Evolutionary conservation across 2,797 vertebrate species (phyloP).

Genomic region (Aplochiton taeniatus): DNA sequence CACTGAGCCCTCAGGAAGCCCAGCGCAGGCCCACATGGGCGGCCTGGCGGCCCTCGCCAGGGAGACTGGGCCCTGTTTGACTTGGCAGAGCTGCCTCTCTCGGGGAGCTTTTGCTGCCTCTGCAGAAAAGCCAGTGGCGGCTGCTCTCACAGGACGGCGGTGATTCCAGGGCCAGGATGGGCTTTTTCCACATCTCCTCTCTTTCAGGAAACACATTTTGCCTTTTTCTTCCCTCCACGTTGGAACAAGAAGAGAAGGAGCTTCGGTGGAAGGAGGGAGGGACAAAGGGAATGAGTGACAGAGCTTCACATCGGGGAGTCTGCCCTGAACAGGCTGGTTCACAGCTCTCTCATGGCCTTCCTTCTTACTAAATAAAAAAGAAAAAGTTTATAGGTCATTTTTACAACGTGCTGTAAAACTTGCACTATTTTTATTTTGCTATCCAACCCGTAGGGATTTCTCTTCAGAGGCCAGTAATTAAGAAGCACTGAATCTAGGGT

Average conservation of each 20-base stretch:
- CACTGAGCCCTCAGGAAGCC: slow-evolving; percentile 93
- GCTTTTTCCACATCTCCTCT: slow-evolving; percentile 93
- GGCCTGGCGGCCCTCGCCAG: slow-evolving; percentile 54
- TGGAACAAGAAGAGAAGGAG: slow-evolving; percentile 55
- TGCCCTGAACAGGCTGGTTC: slow-evolving; percentile 33
- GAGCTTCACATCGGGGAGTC: no score
- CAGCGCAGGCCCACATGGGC: slow-evolving; percentile 84
- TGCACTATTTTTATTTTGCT: slow-evolving; percentile 73
- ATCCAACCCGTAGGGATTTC: slow-evolving; percentile 59
- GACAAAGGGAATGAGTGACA: slow-evolving; percentile 44
- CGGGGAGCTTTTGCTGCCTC: slow-evolving; percentile 92
- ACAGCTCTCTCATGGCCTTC: slow-evolving; percentile 30
- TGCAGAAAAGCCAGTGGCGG: slow-evolving; percentile 89
- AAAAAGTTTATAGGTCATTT: slow-evolving; percentile 64
- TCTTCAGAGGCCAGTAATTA: slow-evolving; percentile 74
- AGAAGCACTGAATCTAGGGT: slow-evolving; percentile 67
- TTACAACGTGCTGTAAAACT: slow-evolving; percentile 51
- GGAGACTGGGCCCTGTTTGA: slow-evolving; percentile 90
- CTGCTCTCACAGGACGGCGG: slow-evolving; percentile 71
- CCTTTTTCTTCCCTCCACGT: slow-evolving; percentile 75
- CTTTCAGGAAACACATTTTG: slow-evolving; percentile 98
- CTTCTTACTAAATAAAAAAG: slow-evolving; percentile 51
- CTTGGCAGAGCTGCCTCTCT: slow-evolving; percentile 90
- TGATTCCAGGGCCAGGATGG: slow-evolving; percentile 87
- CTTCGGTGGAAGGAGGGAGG: slow-evolving; percentile 18